Base-by-base conservation (phyloP, 2,888 invertebrate genomes). In the Lochmaea capreae region DNA sequence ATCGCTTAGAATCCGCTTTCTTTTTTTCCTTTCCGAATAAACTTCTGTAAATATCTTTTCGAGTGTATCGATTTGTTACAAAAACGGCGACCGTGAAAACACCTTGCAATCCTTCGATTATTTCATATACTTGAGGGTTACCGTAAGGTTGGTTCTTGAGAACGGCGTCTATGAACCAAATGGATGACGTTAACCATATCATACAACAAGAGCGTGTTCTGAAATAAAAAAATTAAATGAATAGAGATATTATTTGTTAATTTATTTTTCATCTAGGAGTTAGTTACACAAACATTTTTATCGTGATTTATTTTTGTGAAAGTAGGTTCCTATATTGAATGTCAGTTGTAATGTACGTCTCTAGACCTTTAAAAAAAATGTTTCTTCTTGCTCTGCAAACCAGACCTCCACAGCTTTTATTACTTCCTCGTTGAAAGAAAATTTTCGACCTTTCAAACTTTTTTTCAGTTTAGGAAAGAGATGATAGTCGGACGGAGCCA, bases 81-180 rank as follows among this genome's bases (percentile, higher is more conserved):
- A 81, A 83, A 43, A 80, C 79, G 12, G 81, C 72, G 18, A 81
- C 63, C 4, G 75, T 69, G 63, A 79, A 76, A 57, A 81, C 77
- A 54, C 83, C 83, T 69, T 81, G 81, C 43, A 76, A 77, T 49
- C 81, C 81, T 74, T 82, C 82, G 59, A 83, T 78, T 42, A 81
- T 76, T 65, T 81, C 81, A 39, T 81, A 75, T 14, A 80, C 80
- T 11, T 78, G 66, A 52, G 78, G 76, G 14, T 77, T 72, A 43
- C 73, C 76, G 18, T 26, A 22, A 10, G 65, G 63, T 59, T 72
- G 71, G 26, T 66, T 62, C 58, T 72, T 72, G 46, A 79, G 69
- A 14, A 74, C 63, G 14, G 77, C 71, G 54, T 82, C 80, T 9
- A 81, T 6, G n/a, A 79, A 42, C 82, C 83, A 81, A 59, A 83